phyloP scores from a whole-genome alignment of 1,140 invertebrate species.

The Macrotrachela quadricornifera region DNA sequence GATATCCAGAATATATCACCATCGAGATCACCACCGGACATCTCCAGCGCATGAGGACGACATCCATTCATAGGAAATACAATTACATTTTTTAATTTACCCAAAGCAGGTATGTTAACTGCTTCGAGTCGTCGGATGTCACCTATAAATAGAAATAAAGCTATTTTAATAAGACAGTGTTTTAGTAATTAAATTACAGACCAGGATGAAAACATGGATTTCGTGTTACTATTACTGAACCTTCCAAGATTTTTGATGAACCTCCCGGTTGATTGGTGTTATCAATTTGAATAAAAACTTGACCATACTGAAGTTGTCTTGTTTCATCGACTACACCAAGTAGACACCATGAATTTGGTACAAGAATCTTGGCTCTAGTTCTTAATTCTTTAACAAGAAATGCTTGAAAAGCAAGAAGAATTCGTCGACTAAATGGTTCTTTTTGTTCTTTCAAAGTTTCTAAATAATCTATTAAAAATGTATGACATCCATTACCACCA shows the following conservation, averaged over 20 bases:
- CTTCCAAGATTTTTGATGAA: not conserved
- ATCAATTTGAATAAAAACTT: slow-evolving; percentile 3
- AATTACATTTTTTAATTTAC: slow-evolving; percentile 26
- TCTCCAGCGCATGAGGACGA: slow-evolving; percentile 31
- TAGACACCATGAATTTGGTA: not conserved
- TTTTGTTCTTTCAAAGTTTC: not conserved
- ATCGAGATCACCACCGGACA: slow-evolving; percentile 29
- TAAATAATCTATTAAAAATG: not conserved
- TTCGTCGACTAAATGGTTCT: not conserved
- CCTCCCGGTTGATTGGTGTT: not conserved
- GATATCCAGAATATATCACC: slow-evolving; percentile 29
- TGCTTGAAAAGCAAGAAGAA: not conserved
- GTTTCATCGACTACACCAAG: not conserved
- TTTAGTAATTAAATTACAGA: too few species aligned
- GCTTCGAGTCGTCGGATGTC: slow-evolving; percentile 26
- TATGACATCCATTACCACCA: too few species aligned
- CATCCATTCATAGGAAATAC: slow-evolving; percentile 27
- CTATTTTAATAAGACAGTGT: slow-evolving; percentile 25
- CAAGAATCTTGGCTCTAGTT: not conserved
- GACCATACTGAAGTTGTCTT: not conserved
- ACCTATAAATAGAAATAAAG: slow-evolving; percentile 26
- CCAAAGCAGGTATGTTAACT: slow-evolving; percentile 20
- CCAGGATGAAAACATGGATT: slow-evolving; percentile 1
- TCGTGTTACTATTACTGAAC: not conserved
- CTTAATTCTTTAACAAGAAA: not conserved